phyloP scores from a whole-genome alignment of 2,797 vertebrate genomes.

The Melanotaenia maccullochi region DNA sequence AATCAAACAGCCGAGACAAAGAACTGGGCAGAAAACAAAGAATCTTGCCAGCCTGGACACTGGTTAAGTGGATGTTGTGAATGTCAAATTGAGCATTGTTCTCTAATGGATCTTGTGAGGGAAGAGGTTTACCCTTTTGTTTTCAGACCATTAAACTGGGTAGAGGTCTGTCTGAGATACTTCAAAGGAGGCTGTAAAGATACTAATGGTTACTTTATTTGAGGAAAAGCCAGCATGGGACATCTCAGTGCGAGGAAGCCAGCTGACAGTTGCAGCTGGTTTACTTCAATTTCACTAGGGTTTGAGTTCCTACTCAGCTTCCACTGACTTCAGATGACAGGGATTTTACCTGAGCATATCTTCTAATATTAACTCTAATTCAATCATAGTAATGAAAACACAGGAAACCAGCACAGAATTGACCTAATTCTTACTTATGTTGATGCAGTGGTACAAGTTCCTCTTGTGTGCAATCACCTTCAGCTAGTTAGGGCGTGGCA shows the following conservation, averaged over 20 bases:
- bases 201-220: conserved; percentile 39
- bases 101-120: conserved; percentile 67
- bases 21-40: conserved; percentile 57
- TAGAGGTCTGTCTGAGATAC: conserved; percentile 46
- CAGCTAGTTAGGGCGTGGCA: no score
- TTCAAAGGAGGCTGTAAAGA: conserved; percentile 51
- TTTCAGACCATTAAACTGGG: conserved; percentile 70
- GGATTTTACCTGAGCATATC: not conserved
- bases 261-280: not conserved
- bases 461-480: no score
- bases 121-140: conserved; percentile 43
- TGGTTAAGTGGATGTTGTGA: conserved; percentile 69
- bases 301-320: not conserved
- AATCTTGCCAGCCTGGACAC: conserved; percentile 35
- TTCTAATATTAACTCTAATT: not conserved
- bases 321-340: not conserved
- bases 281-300: no score
- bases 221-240: conserved; percentile 10
- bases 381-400: not conserved
- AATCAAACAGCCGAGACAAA: conserved; percentile 67
- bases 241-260: not conserved
- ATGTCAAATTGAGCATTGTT: conserved; percentile 67
- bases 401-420: not conserved
- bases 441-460: no score
- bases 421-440: not conserved